A percentile compares a stretch with the other conserved stretches of the same genome.
Evolutionary conservation across 2,888 invertebrate genomes (phyloP).

Genomic region (Nasonia oneida): DNA sequence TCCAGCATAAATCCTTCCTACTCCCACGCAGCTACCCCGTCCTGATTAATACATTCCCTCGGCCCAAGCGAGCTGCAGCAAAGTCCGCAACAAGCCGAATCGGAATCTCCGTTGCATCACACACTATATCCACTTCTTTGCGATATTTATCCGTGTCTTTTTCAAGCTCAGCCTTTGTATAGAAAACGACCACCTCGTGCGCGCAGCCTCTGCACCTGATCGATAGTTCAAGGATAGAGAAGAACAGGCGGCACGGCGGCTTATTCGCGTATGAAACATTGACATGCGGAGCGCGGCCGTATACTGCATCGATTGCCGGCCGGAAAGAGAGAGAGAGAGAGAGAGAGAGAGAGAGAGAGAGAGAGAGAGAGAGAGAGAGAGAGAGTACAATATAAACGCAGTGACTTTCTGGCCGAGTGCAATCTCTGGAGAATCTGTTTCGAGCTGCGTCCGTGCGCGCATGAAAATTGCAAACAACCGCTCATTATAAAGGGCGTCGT

Average conservation of each 20-base stretch:
- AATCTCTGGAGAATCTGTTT: slow-evolving; percentile 27
- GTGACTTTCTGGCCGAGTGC: neutral
- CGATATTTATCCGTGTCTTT: slow-evolving; percentile 41
- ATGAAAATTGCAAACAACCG: slow-evolving; percentile 47
- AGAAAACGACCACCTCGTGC: neutral
- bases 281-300: slow-evolving; percentile 39
- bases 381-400: neutral
- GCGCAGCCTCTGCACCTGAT: slow-evolving; percentile 47
- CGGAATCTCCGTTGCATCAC: neutral
- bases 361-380: neutral
- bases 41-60: too few species aligned
- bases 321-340: neutral
- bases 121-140: too few species aligned
- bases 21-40: too few species aligned
- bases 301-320: slow-evolving; percentile 43
- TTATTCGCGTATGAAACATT: slow-evolving; percentile 50
- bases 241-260: neutral
- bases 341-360: neutral
- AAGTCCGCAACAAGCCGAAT: too few species aligned
- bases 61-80: too few species aligned
- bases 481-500: slow-evolving; percentile 40
- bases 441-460: neutral
- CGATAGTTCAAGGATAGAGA: slow-evolving; percentile 61
- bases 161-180: slow-evolving; percentile 38
- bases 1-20: neutral